phyloP scores from a whole-genome alignment of 2,797 vertebrate genomes.

The Cyprinella venusta region DNA sequence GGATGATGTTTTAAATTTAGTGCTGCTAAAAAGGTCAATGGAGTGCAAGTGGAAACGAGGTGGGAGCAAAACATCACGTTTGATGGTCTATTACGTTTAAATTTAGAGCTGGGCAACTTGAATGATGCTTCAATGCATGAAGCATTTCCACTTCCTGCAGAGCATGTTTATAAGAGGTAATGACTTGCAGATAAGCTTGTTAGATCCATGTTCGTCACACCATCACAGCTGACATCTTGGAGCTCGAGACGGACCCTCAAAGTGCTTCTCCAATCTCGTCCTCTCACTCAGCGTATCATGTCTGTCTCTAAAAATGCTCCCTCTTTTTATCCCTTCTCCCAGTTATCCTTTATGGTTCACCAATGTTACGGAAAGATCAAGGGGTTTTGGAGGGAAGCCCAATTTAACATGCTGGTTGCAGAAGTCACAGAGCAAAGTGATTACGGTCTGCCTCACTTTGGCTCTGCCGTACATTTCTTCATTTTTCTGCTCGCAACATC shows the following conservation, averaged over 20 bases:
- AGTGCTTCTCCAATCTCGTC: not conserved
- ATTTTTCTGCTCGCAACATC: not conserved
- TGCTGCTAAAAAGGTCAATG: slow-evolving; percentile 5
- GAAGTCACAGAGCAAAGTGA: slow-evolving; percentile 45
- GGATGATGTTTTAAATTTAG: slow-evolving; percentile 16
- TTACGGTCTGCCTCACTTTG: slow-evolving; percentile 30
- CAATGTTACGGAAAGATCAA: slow-evolving; percentile 65
- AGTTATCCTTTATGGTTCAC: slow-evolving; percentile 41
- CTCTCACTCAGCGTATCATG: slow-evolving; percentile 53
- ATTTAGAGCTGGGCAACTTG: slow-evolving; percentile 12
- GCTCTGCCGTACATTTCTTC: not conserved
- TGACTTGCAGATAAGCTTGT: slow-evolving; percentile 62
- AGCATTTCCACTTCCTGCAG: slow-evolving; percentile 23
- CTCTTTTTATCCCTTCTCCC: slow-evolving; percentile 26
- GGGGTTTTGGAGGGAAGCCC: slow-evolving; percentile 50
- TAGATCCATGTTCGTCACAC: slow-evolving; percentile 30
- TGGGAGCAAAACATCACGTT: not conserved
- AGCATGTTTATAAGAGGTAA: slow-evolving; percentile 60
- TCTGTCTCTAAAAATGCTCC: slow-evolving; percentile 52
- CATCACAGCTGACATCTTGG: slow-evolving; percentile 41
- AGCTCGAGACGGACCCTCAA: not conserved
- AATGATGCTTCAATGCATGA: slow-evolving; percentile 14
- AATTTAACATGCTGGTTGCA: slow-evolving; percentile 45
- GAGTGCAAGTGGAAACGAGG: not conserved
- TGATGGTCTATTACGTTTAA: slow-evolving; percentile 31